phyloP scores from a whole-genome alignment of 2,113 vertebrate species.

The Castor canadensis region DNA sequence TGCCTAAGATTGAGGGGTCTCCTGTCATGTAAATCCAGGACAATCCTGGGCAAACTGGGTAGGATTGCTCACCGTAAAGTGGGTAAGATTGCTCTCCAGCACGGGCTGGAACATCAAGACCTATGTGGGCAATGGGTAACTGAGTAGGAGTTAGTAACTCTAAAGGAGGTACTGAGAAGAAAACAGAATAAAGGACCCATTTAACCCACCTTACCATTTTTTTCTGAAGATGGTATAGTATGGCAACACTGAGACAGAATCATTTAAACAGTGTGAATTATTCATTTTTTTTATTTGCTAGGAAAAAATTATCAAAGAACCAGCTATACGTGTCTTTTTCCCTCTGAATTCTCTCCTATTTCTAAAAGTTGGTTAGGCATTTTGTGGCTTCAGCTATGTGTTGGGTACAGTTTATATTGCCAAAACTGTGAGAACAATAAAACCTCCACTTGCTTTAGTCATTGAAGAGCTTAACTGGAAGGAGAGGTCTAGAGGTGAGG shows the following conservation, averaged over 20 bases:
- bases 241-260: not conserved
- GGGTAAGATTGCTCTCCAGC: too few relatives aligned
- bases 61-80: not conserved
- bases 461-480: not conserved
- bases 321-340: not conserved
- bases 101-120: not conserved
- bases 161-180: not conserved
- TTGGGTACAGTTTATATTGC: not conserved
- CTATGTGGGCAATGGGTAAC: not conserved
- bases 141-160: not conserved
- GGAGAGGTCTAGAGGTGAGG: not conserved
- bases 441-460: not conserved
- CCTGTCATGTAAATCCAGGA: not conserved
- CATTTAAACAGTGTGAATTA: not conserved
- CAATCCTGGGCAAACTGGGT: not conserved
- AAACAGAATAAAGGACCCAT: not conserved
- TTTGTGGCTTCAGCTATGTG: not conserved
- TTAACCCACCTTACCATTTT: not conserved
- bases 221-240: not conserved
- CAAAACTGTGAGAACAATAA: not conserved
- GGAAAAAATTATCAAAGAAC: not conserved
- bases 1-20: not conserved
- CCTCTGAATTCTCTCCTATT: not conserved
- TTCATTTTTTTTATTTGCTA: slow-evolving; percentile 1
- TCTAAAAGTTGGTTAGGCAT: not conserved